Base-by-base conservation (phyloP, 1,140 invertebrate genomes). In the Diachasma alloeum region DNA sequence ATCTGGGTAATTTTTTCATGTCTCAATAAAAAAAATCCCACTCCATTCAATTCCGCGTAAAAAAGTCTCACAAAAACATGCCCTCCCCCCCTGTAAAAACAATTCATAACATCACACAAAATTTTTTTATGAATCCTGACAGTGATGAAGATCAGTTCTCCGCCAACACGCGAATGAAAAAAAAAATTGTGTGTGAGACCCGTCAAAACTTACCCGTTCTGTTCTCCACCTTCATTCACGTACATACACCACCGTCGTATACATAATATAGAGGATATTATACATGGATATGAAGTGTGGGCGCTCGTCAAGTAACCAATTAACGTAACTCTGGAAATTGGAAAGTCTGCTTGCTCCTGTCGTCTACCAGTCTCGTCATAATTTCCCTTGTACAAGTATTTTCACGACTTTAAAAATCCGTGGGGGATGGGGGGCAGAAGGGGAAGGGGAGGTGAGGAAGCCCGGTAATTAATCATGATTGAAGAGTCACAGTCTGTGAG, bases 381-480 rank as follows among this genome's bases (percentile, higher is more conserved):
- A 63, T 63, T 26, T 63, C 59, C 22, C 24, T 19, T 63, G 22
- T 26, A 24, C 59, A 26, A 24, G 59, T 63, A 63, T 63, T 63
- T 63, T 63, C 59, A 13, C 59, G 24, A 11, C 24, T 63, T 31
- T 13, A 11, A 24, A 26, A 63, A 63, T 31, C 31, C 2, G 31
- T 31, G 31, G 31, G 31, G 31, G 31, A 31, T 1, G 6, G 9
- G 17, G 22, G 3, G n/a, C 3, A 3, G 53, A 13, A 17, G n/a
- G 22, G 53, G 17, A 22, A 9, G n/a, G 36, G 8, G 66, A 15
- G 66, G 66, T 4, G 26, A n/a, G 66, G n/a, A 37, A 36, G 37
- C 11, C 44, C 17, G 42, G 73, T 74, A 74, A 74, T 74, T 74
- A 74, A 74, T 74, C 73, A 68, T 74, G 59, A 74, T 74, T 74